Evolutionary conservation across 2,888 invertebrate species (phyloP), one percentile per base, ranked within the genome.

Genomic region (Lasioglossum morio): DNA sequence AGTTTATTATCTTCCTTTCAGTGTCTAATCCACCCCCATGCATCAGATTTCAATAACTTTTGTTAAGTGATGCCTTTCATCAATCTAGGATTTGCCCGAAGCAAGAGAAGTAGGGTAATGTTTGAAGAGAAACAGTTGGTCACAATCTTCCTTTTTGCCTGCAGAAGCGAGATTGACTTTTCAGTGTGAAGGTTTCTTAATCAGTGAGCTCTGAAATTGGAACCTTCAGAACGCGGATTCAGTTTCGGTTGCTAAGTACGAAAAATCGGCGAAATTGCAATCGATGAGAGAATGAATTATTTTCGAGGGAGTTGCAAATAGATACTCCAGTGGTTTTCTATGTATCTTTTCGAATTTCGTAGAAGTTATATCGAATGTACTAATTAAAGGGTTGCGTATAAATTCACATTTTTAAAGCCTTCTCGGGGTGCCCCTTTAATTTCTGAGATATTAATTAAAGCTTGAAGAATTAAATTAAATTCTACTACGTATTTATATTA

Each of bases 381-480:
- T 7, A 19, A 19, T 48, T 19, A 19, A 19, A 27, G 0, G 12
- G 23, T 57, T n/a, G 57, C 57, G 10, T 27, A 10, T 4, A 57
- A n/a, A 12, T 57, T n/a, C 23, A 27, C 10, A 4, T 1, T 60
- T 4, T 60, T 40, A 8, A 40, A 40, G 2, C 10, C 40, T 40
- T 27, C 34, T 34, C 34, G 34, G 34, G 34, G 34, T 27, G 16
- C 16, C 14, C 5, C 2, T 63, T 63, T 30, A 30, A 63, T 7
- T 63, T 63, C 63, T 2, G 63, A 16, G 30, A 30, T 16, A 5
- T 30, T 63, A 30, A 27, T 14, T 30, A 30, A 30, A 63, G 30
- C 27, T 63, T 63, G 27, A 30, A 63, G 63, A 63, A 63, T 63
- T n/a, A n/a, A n/a, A n/a, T n/a, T n/a, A n/a, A n/a, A n/a, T n/a